Base-by-base conservation (phyloP, 2,888 invertebrate genomes). In the Cotesia congregata region DNA sequence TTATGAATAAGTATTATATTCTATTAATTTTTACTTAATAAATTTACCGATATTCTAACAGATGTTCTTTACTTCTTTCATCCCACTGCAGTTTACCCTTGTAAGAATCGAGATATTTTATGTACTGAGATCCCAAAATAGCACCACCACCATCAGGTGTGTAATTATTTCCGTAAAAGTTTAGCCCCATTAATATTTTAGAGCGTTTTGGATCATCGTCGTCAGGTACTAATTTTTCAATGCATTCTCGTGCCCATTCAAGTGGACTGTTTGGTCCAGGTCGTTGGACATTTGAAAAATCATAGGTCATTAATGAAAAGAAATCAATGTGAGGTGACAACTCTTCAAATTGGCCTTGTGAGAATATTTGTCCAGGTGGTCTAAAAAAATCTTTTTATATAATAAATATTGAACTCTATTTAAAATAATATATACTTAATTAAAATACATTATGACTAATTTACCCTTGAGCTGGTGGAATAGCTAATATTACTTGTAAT, bases 221-320 rank as follows among this genome's bases (percentile, higher is more conserved):
- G 76, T 91, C 90, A 5, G 95, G 94, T 15, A 93, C 93, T 75
- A 98, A 90, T 75, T 92, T 91, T 85, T 94, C 93, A 5, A 98
- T 91, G 85, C 96, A 96, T 70, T 93, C 90, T 81, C 92, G 91
- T 75, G 96, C 92, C 98, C 98, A 98, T 80, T 93, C 91, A 0
- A 96, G 83, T 0, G 98, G 98, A 77, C 97, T 95, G 90, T 98
- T 98, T 0, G 98, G 96, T 64, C 97, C 96, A 84, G 96, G 96
- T 84, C 94, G 92, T 87, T 95, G 94, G 9, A 94, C 92, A 87
- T 90, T 95, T 1, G 97, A 97, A 89, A 93, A 98, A 88, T 98
- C 98, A 86, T 98, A 98, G 0, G 98, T 98, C 98, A 98, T 98
- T n/a, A 98, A 91, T 50, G 97, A 97, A 86, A 98, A 97, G 38